Percentiles rank a stretch among this genome's conserved stretches.
These are phyloP conservation scores for Oconnorella tubifera DNA, from an alignment of 2,888 invertebrate species.

Conservation along the genomic window DNA sequence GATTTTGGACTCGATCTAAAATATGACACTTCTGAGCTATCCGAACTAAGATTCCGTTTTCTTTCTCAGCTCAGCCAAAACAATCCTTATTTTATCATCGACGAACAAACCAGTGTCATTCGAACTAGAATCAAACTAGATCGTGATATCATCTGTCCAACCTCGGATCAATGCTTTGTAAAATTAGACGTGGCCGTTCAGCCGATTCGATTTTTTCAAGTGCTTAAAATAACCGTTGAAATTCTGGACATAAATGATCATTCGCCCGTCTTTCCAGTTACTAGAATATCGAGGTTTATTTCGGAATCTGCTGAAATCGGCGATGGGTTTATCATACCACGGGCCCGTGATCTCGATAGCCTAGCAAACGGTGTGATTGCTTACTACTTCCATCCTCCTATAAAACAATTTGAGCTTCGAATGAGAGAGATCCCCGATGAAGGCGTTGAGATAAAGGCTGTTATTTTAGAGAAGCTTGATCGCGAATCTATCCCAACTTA, in stretches of 20 bases:
- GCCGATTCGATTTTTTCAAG: neutral
- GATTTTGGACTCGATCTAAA: conserved; percentile 15
- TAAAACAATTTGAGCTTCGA: conserved; percentile 11
- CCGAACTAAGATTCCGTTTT: conserved; percentile 15
- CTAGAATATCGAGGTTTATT: too few species aligned
- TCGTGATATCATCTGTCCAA: conserved; percentile 9
- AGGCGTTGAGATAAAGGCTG: neutral
- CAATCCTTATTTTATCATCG: conserved; percentile 2
- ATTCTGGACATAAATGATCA: conserved; percentile 26
- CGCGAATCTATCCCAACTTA: conserved; percentile 5
- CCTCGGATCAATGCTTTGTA: conserved; percentile 2
- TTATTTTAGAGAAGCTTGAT: conserved; percentile 8
- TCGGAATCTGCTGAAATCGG: conserved; percentile 23
- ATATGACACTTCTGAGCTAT: conserved; percentile 8
- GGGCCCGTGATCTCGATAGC: conserved; percentile 32
- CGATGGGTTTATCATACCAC: conserved; percentile 18
- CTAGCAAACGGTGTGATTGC: conserved; percentile 21
- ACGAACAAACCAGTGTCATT: conserved; percentile 2
- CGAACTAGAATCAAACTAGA: conserved; percentile 1
- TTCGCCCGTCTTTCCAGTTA: too few species aligned
- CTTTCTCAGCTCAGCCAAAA: conserved; percentile 3
- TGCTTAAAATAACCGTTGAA: conserved; percentile 25
- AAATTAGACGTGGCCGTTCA: conserved; percentile 13
- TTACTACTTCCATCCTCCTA: conserved; percentile 17
- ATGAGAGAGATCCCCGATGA: neutral